These are phyloP conservation scores for Scelioninae gen. 1 DNA, from an alignment of 2,888 invertebrate genomes.

Conservation along the genomic window DNA sequence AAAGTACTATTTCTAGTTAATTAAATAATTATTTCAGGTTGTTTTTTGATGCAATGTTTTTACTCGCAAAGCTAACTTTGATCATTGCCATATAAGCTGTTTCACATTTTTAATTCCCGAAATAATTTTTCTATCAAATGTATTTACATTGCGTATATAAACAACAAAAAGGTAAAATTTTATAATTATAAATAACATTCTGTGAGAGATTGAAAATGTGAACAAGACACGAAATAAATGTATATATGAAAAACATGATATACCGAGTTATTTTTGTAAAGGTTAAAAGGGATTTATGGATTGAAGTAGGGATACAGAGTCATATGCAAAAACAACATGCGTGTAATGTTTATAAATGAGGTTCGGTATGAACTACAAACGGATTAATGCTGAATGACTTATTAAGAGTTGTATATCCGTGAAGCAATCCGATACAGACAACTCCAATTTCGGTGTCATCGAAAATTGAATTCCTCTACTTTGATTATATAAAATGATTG, in stretches of 20 bases:
- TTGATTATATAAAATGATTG: too few relatives aligned
- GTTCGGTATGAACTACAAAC: conserved; percentile 28
- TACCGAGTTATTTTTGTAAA: conserved; percentile 18
- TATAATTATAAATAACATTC: background rate
- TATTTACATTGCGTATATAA: too few relatives aligned
- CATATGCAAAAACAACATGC: conserved; percentile 5
- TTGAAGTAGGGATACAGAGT: conserved; percentile 14
- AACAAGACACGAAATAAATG: background rate
- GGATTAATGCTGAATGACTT: conserved; percentile 10
- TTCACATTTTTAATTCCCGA: too few relatives aligned
- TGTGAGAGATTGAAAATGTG: background rate
- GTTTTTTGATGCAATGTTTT: too few relatives aligned
- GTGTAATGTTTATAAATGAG: conserved; percentile 47
- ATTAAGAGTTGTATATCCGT: conserved; percentile 35
- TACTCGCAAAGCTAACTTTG: too few relatives aligned
- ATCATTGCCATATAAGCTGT: too few relatives aligned
- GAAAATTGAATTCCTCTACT: background rate
- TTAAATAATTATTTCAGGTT: too few relatives aligned
- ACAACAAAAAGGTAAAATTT: too few relatives aligned
- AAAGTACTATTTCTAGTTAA: background rate
- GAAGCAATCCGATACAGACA: conserved; percentile 24
- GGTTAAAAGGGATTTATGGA: conserved; percentile 24
- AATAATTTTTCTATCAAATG: too few relatives aligned
- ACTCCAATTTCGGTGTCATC: conserved; percentile 6
- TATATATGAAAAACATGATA: background rate